Base-by-base conservation (phyloP, 2,113 vertebrate species). In the Cercopithecus mona region DNA sequence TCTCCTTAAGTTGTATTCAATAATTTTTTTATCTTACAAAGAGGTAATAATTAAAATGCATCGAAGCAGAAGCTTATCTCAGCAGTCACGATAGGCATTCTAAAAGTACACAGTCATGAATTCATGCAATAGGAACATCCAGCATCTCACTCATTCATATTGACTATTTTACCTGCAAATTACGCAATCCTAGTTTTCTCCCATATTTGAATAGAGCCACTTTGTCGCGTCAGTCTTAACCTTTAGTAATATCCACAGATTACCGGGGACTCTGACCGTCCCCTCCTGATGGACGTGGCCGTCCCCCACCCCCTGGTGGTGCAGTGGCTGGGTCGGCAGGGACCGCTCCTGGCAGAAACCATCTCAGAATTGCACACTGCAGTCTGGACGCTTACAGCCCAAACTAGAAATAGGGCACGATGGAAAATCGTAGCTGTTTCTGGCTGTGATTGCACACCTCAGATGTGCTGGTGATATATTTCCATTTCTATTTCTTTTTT, bases 231-330 rank as follows among this genome's bases (percentile, higher is more conserved):
- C 27, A 45, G 43, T 50, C 83, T 55, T 70, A 32, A 68, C 64
- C 25, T 55, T 80, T 10, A 23, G 25, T 92, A 57, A 23, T 48
- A 48, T 20, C 66, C 22, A 5, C 40, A n/a, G 17, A 5, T 79
- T n/a, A n/a, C n/a, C 18, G 32, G 50, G 11, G 48, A 6, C 4
- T 48, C 40, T 6, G 72, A 66, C 48, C 52, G 18, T 14, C 43
- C 61, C 9, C 5, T 83, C 6, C 18, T 40, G 13, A 13, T 1
- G 7, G 11, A 11, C 4, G 4, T 12, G 10, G 4, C 12, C 55
- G 5, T 14, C 61, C 27, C 5, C 61, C 18, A 5, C 7, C 32
- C 7, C 5, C 40, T 5, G 3, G 1, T 12, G 25, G 30, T 30
- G 3, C 12, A 12, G 3, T 2, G 43, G 88, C 5, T 14, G 27